Percentiles rank a stretch among this genome's conserved stretches.
phyloP scores from a whole-genome alignment of 2,797 vertebrate genomes.

The Champsocephalus gunnari region DNA sequence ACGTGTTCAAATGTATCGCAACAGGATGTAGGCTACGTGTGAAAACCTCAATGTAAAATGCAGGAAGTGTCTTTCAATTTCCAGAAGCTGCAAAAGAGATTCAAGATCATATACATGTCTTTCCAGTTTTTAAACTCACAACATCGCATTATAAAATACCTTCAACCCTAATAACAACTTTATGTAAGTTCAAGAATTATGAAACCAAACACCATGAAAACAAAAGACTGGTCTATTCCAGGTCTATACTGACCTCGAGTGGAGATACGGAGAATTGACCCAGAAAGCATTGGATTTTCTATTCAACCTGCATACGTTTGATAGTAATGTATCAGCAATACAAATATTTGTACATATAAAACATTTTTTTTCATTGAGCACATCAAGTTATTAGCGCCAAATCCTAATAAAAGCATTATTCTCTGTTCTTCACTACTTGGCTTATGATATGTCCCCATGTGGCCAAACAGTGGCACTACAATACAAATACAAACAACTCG shows the following conservation, averaged over 20 bases:
- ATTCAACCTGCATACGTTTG: not conserved
- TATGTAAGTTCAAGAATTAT: slow-evolving; percentile 64
- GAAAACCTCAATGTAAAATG: not conserved
- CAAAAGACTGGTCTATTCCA: slow-evolving; percentile 14
- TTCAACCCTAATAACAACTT: slow-evolving; percentile 55
- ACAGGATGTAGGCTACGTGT: slow-evolving; percentile 4
- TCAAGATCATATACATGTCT: not conserved
- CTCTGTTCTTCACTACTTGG: not conserved
- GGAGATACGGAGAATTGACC: slow-evolving; percentile 18
- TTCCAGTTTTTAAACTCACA: not conserved
- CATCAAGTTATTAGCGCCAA: not conserved
- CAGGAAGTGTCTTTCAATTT: not conserved
- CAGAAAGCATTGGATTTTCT: rapidly evolving
- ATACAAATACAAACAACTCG: not conserved
- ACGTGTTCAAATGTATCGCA: not conserved
- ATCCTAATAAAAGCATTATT: not conserved
- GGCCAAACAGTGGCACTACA: slow-evolving; percentile 35
- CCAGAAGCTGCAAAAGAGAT: not conserved
- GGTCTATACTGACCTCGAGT: slow-evolving; percentile 65
- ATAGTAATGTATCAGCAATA: not conserved
- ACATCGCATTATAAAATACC: slow-evolving; percentile 10
- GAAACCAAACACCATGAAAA: slow-evolving; percentile 42
- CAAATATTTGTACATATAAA: not conserved
- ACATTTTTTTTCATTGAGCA: not conserved
- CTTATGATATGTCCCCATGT: slow-evolving; percentile 23